Conservation (phyloP, 2,797 vertebrate genomes). For the Melanotaenia nigrans region DNA sequence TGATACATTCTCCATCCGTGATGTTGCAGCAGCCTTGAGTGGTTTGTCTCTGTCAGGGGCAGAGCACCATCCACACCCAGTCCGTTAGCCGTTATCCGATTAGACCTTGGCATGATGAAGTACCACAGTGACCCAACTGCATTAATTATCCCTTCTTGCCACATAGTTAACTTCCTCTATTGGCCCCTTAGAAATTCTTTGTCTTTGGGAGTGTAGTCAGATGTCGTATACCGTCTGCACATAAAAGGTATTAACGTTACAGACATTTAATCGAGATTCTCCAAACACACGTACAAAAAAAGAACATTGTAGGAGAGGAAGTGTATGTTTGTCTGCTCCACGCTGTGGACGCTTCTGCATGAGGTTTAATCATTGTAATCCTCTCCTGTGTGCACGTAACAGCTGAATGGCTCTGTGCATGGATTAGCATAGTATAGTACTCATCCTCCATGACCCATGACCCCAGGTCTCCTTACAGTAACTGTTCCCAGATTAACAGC, state of each 20-base stretch:
- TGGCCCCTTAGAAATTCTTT: neutral
- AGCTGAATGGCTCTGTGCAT: conserved; percentile 32
- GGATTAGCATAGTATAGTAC: conserved; percentile 49
- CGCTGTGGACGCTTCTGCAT: neutral
- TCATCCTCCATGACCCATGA: conserved; percentile 26
- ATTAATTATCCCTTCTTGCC: conserved; percentile 16
- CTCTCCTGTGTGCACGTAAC: neutral
- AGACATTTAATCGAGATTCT: neutral
- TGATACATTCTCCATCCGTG: neutral
- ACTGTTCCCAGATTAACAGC: conserved; percentile 31
- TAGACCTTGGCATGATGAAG: conserved; percentile 40
- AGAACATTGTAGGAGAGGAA: neutral
- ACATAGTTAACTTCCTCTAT: conserved; percentile 1
- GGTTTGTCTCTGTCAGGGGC: conserved; percentile 14
- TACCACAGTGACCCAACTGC: conserved; percentile 9
- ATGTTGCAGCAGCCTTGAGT: conserved; percentile 11
- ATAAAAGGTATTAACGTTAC: neutral
- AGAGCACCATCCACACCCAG: conserved; percentile 13
- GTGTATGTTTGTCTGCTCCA: neutral
- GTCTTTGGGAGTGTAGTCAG: neutral
- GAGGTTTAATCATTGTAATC: conserved; percentile 1
- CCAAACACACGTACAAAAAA: neutral
- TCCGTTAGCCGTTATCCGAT: conserved; percentile 49
- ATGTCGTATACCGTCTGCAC: neutral
- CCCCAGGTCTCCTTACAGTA: conserved; percentile 9